phyloP scores from a whole-genome alignment of 2,888 invertebrate genomes.

The Dorcus parallelipipedus region DNA sequence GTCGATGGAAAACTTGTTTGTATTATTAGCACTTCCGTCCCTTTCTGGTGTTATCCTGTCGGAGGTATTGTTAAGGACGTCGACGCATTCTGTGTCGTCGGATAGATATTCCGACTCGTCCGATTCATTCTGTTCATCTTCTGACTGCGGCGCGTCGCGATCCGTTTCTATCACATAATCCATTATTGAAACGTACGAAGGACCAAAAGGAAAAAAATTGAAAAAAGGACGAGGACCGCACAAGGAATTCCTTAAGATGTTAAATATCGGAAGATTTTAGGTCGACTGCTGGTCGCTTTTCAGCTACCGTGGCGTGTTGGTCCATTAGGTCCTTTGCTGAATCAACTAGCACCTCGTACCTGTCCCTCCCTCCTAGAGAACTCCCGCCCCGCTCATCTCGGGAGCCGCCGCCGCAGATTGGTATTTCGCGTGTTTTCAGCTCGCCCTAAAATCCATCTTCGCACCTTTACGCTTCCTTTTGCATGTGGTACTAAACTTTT shows the following conservation, averaged over 20 bases:
- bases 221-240: no score
- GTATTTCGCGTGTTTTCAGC: slow-evolving; percentile 48
- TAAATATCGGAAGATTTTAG: slow-evolving; percentile 28
- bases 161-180: slow-evolving; percentile 12
- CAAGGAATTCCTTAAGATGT: slow-evolving; percentile 16
- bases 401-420: slow-evolving; percentile 45
- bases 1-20: slow-evolving; percentile 47
- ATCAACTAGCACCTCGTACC: slow-evolving; percentile 41
- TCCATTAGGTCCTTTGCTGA: slow-evolving; percentile 44
- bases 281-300: slow-evolving; percentile 26
- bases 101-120: slow-evolving; percentile 35
- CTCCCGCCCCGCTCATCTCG: slow-evolving; percentile 29
- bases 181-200: slow-evolving; percentile 11
- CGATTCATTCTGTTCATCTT: slow-evolving; percentile 24
- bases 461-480: slow-evolving; percentile 44
- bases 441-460: slow-evolving; percentile 45
- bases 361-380: slow-evolving; percentile 7
- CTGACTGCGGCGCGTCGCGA: slow-evolving; percentile 15
- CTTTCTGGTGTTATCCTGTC: slow-evolving; percentile 21
- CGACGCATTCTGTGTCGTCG: slow-evolving; percentile 24
- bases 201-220: no score
- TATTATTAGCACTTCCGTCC: slow-evolving; percentile 27
- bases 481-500: slow-evolving; percentile 30
- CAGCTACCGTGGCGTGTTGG: slow-evolving; percentile 34
- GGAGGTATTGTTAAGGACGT: slow-evolving; percentile 16